Conservation (phyloP, 2,113 vertebrate species). For the Bubo blakistoni region DNA sequence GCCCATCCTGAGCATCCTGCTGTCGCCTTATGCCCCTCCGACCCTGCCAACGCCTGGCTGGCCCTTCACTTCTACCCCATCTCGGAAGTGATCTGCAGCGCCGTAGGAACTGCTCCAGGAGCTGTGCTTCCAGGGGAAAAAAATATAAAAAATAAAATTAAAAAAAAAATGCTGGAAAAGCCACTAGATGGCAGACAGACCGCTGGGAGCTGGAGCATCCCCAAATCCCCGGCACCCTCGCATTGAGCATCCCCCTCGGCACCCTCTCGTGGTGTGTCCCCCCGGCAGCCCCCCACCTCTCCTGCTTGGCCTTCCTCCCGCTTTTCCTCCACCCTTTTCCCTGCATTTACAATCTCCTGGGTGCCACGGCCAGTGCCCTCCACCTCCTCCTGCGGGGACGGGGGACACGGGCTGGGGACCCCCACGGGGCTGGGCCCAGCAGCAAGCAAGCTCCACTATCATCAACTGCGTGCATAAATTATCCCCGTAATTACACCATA, state of each 20-base stretch:
- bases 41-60: background rate
- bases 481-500: background rate
- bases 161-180: background rate
- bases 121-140: background rate
- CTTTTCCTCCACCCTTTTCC: background rate
- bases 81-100: background rate
- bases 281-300: too few relatives aligned
- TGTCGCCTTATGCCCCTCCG: accelerated
- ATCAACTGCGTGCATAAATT: background rate
- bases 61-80: accelerated
- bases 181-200: background rate
- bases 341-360: background rate
- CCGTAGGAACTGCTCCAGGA: background rate
- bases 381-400: background rate
- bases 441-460: accelerated
- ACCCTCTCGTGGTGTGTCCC: background rate
- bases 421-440: background rate
- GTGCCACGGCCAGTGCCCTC: background rate
- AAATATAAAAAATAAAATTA: too few relatives aligned
- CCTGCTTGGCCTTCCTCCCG: background rate
- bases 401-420: too few relatives aligned
- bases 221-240: too few relatives aligned
- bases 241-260: background rate
- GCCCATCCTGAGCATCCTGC: background rate
- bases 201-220: background rate